Base-by-base conservation (phyloP, 2,113 vertebrate species). In the Phoenicopterus ruber region DNA sequence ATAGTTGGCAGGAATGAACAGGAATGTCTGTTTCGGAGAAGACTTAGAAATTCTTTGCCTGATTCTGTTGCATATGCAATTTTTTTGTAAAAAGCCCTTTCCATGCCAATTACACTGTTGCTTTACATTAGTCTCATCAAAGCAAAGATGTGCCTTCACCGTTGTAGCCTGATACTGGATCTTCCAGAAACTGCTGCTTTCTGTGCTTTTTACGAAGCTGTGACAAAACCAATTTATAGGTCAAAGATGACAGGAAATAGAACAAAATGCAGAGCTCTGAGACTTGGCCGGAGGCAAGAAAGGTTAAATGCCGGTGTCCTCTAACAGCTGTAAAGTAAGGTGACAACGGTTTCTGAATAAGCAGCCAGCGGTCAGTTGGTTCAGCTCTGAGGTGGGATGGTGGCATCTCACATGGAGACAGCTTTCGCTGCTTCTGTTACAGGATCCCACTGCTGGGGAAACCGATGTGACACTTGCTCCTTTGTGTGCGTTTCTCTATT, bases 361-460 rank as follows among this genome's bases (percentile, higher is more conserved):
- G 25, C 21, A 85, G 20, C 14, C 2, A 0, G 18, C 52, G 17
- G 15, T 57, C 9, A 7, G 13, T 44, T n/a, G 18, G 11, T 61
- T 85, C 55, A 54, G 6, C 7, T 70, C 34, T 57, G 46, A 44
- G 70, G 36, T 17, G 9, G 5, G 5, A 3, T n/a, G 8, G 4
- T 77, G 40, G 25, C 17, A 50, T 42, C 26, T 47, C 9, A 50
- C 17, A 50, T 2, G 7, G 29, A 73, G 12, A 16, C 13, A 6
- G 2, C 28, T 77, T 34, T 50, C n/a, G 38, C 49, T 78, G 49
- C 26, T 69, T 28, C n/a, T 55, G 3, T 61, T 46, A 21, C 42
- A 54, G 22, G 28, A 63, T 17, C 5, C 6, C 5, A 19, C 12
- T 67, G 31, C 13, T 54, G 19, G 59, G 25, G 22, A 11, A 63